Base-by-base conservation (phyloP, 2,888 invertebrate genomes). In the Dorcus hopei region DNA sequence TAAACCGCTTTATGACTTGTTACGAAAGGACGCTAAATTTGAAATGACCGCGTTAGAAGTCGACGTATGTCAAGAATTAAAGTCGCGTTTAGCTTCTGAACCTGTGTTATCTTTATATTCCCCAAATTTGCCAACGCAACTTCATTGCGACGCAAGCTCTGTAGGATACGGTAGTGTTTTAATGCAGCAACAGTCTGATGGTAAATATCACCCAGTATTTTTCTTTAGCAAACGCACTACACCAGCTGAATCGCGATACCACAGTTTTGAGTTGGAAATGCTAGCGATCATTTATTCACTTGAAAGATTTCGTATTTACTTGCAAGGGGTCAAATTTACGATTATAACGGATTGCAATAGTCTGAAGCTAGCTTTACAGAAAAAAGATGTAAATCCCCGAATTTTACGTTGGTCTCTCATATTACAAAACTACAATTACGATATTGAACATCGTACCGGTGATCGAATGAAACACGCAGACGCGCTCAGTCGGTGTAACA, bases 181-280 rank as follows among this genome's bases (percentile, higher is more conserved):
- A 11, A 14, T 76, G 39, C 75, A 76, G 58, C 64, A 61, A 41
- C 71, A 74, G 49, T 7, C 50, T 0, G 69, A 72, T 60, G 53
- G 52, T 4, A 61, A 65, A 33, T 65, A 72, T 72, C 26, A 33
- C 26, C 26, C 26, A 6, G 6, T 33, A 1, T 65, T 68, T 52
- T 76, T 61, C 40, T 62, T 69, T 61, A 74, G 72, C 26, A 61
- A 62, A 14, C 26, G 26, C 26, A 33, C 26, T 33, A 33, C 26
- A 4, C 26, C 26, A 6, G 67, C 69, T 4, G 70, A 75, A 61
- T 59, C 64, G 11, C 69, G 67, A 52, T 74, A 72, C 49, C 52
- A 55, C n/a, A 72, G 72, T 19, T 77, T 75, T 57, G 73, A 76
- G 43, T 54, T 77, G 2, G 74, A 76, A 66, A 71, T 73, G 3